These are phyloP conservation scores for Baronia brevicornis DNA, from an alignment of 2,888 invertebrate genomes.

Conservation along the genomic window DNA sequence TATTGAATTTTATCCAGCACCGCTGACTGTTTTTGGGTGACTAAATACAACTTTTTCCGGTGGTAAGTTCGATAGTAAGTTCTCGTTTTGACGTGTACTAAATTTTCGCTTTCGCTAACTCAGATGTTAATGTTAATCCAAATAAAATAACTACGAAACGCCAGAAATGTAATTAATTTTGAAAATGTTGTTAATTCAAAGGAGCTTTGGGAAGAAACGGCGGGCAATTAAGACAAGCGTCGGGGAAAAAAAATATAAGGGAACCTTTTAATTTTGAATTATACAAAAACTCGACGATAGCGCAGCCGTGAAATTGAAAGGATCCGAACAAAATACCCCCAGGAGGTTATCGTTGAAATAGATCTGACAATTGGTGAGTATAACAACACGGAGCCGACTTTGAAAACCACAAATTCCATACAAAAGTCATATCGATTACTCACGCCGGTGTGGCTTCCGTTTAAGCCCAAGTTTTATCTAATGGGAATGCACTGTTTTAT, in stretches of 20 bases:
- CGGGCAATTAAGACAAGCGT: conserved; percentile 3
- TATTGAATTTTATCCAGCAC: too few relatives aligned
- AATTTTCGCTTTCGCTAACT: too few relatives aligned
- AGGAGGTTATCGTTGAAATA: conserved; percentile 21
- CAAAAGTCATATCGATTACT: conserved; percentile 43
- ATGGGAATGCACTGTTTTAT: not conserved
- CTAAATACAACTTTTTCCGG: too few relatives aligned
- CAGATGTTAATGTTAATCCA: too few relatives aligned
- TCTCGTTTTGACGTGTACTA: too few relatives aligned
- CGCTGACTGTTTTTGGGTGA: too few relatives aligned
- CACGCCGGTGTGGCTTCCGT: conserved; percentile 27
- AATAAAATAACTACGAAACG: too few relatives aligned
- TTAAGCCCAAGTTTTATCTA: conserved; percentile 27
- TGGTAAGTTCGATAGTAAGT: too few relatives aligned
- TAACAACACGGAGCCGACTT: conserved; percentile 27
- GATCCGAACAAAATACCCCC: conserved; percentile 23
- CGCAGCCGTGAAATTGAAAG: conserved; percentile 35
- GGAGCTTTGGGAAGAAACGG: not conserved
- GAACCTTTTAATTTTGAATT: conserved; percentile 14
- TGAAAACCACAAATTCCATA: conserved; percentile 39
- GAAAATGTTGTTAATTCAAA: too few relatives aligned
- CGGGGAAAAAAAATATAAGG: conserved; percentile 3
- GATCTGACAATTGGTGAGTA: conserved; percentile 38
- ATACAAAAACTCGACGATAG: conserved; percentile 14
- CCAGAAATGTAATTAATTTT: too few relatives aligned